Conservation (phyloP, 2,888 invertebrate species). For the Coleophora flavipennella region DNA sequence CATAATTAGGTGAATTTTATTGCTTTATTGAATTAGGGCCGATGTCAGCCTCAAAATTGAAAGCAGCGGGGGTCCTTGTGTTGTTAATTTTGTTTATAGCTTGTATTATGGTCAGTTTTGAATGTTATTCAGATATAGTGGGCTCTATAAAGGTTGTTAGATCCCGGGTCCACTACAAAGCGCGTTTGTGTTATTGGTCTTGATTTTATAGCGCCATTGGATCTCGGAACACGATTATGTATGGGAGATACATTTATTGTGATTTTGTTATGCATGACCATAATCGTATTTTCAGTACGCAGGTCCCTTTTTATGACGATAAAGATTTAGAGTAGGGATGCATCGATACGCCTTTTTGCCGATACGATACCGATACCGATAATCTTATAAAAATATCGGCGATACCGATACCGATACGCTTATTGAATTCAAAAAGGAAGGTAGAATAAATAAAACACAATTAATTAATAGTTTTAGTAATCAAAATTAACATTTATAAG, state of each 20-base stretch:
- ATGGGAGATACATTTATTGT: conserved; percentile 23
- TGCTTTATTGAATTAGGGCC: conserved; percentile 72
- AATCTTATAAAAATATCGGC: no score
- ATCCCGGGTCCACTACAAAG: conserved; percentile 58
- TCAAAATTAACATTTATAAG: no score
- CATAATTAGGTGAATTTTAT: conserved; percentile 74
- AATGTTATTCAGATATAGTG: conserved; percentile 63
- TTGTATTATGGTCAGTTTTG: conserved; percentile 65
- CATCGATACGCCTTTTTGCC: no score
- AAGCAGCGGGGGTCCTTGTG: conserved; percentile 65
- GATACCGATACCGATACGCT: no score
- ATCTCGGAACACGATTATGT: conserved; percentile 18
- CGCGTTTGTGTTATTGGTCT: conserved; percentile 61
- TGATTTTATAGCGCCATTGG: conserved; percentile 47
- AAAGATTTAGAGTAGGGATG: no score
- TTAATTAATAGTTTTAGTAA: no score
- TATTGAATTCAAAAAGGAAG: no score
- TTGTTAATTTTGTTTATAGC: conserved; percentile 73
- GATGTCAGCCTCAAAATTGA: conserved; percentile 71
- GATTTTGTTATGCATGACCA: conserved; percentile 4
- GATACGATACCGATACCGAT: no score
- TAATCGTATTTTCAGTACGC: conserved; percentile 7
- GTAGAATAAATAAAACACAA: no score
- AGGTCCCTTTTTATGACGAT: conserved; percentile 3
- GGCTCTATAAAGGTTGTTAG: conserved; percentile 61